Evolutionary conservation across 2,888 invertebrate genomes (phyloP).

Genomic region (Dynastes tityus): DNA sequence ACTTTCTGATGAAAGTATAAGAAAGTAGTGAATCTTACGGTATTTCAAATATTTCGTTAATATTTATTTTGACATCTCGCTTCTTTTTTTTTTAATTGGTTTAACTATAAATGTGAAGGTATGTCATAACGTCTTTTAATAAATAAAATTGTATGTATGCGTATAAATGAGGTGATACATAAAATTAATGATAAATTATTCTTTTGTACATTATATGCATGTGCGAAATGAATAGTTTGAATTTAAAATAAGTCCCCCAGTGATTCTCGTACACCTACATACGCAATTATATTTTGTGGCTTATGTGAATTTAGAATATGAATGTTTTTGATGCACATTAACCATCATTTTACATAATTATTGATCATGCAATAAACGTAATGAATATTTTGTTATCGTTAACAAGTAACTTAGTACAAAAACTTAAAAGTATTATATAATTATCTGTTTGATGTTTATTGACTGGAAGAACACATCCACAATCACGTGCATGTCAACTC

Average conservation of each 20-base stretch:
- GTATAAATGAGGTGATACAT: neutral
- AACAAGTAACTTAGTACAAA: conserved; percentile 33
- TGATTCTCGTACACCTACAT: neutral
- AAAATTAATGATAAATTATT: neutral
- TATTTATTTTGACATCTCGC: too few relatives aligned
- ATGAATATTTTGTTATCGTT: conserved; percentile 25
- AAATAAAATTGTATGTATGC: neutral
- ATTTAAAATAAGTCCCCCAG: neutral
- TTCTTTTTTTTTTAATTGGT: too few relatives aligned
- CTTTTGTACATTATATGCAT: conserved; percentile 10
- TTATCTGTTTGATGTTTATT: conserved; percentile 34
- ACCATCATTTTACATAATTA: conserved; percentile 1
- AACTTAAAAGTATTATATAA: conserved; percentile 38
- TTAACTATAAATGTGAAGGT: too few relatives aligned
- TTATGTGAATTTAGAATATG: conserved; percentile 22
- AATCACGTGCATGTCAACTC: conserved; percentile 74
- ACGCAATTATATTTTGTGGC: neutral
- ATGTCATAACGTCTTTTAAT: neutral
- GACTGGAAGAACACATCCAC: conserved; percentile 49
- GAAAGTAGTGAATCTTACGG: too few relatives aligned
- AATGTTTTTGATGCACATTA: conserved; percentile 41
- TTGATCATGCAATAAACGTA: conserved; percentile 25
- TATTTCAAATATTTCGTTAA: too few relatives aligned
- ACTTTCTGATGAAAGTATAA: too few relatives aligned
- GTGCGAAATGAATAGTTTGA: neutral